Conservation (phyloP, 2,888 invertebrate species). For the Meta bourneti region DNA sequence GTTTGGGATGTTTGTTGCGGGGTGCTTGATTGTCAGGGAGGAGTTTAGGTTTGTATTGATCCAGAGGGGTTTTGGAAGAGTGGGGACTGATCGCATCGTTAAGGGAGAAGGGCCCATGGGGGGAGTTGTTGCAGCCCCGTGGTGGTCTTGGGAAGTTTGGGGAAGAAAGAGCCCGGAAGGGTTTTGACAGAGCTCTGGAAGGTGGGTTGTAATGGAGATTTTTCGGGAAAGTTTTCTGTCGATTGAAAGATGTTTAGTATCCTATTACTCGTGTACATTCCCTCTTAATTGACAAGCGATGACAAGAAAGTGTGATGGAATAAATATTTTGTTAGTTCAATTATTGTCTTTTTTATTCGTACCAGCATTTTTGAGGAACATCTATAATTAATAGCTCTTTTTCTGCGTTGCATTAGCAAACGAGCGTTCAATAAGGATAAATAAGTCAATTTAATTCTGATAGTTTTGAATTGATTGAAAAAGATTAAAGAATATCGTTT, state of each 20-base stretch:
- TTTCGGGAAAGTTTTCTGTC: background rate
- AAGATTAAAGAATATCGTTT: too few species aligned
- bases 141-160: background rate
- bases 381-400: too few species aligned
- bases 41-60: background rate
- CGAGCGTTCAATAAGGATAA: too few species aligned
- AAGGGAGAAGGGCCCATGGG: background rate
- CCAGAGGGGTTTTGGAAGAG: background rate
- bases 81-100: slow-evolving; percentile 8
- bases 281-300: too few species aligned
- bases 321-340: too few species aligned
- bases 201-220: background rate
- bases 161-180: background rate
- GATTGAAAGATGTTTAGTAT: background rate
- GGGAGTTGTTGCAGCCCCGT: slow-evolving; percentile 9
- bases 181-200: background rate
- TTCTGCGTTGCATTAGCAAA: too few species aligned
- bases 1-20: background rate
- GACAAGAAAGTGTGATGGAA: too few species aligned
- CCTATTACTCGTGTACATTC: too few species aligned
- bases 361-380: too few species aligned
- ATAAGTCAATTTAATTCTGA: too few species aligned
- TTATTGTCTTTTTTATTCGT: too few species aligned
- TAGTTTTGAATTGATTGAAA: too few species aligned
- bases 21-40: background rate